Base-by-base conservation (phyloP, 1,140 invertebrate species). In the Temnothorax nylanderi region DNA sequence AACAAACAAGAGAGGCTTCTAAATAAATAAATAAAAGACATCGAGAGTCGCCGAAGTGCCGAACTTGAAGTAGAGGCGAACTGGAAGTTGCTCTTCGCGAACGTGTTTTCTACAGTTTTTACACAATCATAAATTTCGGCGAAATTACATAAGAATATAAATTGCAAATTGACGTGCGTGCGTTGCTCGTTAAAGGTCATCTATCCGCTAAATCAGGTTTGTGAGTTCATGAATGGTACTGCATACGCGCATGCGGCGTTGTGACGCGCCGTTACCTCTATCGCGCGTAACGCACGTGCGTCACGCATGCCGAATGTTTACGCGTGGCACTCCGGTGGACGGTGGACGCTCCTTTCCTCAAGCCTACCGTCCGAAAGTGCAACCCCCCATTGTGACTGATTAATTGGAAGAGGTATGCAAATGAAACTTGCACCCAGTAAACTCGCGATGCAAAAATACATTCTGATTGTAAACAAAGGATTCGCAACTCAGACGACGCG, bases 121-220 rank as follows among this genome's bases (percentile, higher is more conserved):
- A 34, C n/a, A 26, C 32, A 26, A 44, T 32, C 18, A 64, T 44
- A 47, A 26, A 64, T 77, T 77, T 62, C 10, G 13, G 18, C 13
- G 21, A 44, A 26, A 62, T 62, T 77, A 60, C 32, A 32, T 62
- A 32, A 44, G 37, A 77, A 62, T 32, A 11, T 44, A 75, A 75
- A 75, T 75, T 58, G 37, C 37, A 75, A 75, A 58, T 60, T 76
- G 34, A 32, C 37, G 4, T 49, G 13, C 69, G 7, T 11, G 21
- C 44, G 21, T 60, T 60, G 54, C 2, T 6, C 16, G 34, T 76
- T 76, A 76, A 76, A 76, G 54, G 37, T 76, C 74, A 60, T 60
- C 51, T 60, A 76, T 71, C 65, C 1, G 37, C 13, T 32, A 81
- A 71, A 81, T 81, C 37, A 54, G 21, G 49, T 69, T 56, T 51